These are phyloP conservation scores for Oreochromis aureus DNA, from an alignment of 2,113 vertebrate genomes.

Conservation along the genomic window DNA sequence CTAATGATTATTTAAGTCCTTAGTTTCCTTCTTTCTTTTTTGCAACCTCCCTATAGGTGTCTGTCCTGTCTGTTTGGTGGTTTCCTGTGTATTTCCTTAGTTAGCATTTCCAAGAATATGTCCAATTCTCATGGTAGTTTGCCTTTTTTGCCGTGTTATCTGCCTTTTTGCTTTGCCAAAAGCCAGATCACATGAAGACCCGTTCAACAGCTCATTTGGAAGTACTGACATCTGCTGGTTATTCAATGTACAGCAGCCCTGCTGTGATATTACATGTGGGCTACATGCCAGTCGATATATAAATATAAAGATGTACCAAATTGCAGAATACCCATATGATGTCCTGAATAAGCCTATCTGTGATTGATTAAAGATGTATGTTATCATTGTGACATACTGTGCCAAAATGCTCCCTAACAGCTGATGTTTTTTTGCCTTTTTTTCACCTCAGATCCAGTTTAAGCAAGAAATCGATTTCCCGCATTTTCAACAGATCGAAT, in stretches of 20 bases:
- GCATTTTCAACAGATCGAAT: too few relatives aligned
- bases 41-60: neutral
- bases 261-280: neutral
- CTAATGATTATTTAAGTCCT: neutral
- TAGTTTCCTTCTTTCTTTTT: neutral
- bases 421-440: too few relatives aligned
- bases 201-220: neutral
- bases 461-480: too few relatives aligned
- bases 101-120: neutral
- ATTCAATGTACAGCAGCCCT: neutral
- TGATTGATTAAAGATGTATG: neutral
- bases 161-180: neutral
- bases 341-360: neutral
- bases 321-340: neutral
- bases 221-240: neutral
- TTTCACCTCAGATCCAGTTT: too few relatives aligned
- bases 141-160: neutral
- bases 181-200: neutral
- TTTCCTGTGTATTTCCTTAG: neutral
- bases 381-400: neutral
- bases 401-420: neutral
- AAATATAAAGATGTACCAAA: neutral
- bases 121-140: neutral
- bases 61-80: neutral
- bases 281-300: neutral